Conservation (phyloP, 2,113 vertebrate species). For the Neolamprologus kungweensis region DNA sequence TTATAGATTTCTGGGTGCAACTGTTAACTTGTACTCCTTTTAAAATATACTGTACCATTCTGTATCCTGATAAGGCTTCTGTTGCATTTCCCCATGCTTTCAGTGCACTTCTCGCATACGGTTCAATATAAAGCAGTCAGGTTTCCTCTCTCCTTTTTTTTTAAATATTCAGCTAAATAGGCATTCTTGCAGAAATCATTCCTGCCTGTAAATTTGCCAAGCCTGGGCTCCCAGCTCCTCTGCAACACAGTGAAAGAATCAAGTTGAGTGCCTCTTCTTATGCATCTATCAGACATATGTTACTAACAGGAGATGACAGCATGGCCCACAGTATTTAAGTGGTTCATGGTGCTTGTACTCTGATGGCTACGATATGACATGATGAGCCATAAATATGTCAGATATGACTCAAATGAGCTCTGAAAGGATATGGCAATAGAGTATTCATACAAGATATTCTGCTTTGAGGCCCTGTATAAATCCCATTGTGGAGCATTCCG, state of each 20-base stretch:
- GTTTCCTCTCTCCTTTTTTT: not conserved
- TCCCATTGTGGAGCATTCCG: slow-evolving; percentile 34
- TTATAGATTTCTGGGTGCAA: slow-evolving; percentile 58
- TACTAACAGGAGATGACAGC: slow-evolving; percentile 64
- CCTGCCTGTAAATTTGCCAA: not conserved
- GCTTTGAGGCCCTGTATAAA: slow-evolving; percentile 50
- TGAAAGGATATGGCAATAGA: slow-evolving; percentile 56
- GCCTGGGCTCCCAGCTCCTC: not conserved
- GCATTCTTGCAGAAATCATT: not conserved
- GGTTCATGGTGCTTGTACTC: slow-evolving; percentile 63
- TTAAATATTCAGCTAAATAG: not conserved
- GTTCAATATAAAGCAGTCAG: slow-evolving; percentile 7
- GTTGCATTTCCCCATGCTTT: slow-evolving; percentile 1
- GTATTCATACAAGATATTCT: slow-evolving; percentile 46
- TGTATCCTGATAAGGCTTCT: slow-evolving; percentile 6
- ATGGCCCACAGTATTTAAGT: slow-evolving; percentile 71
- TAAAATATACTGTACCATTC: slow-evolving; percentile 18
- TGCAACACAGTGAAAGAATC: slow-evolving; percentile 22
- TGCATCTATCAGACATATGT: slow-evolving; percentile 59
- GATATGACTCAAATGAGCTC: slow-evolving; percentile 64
- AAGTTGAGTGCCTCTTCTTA: slow-evolving; percentile 55
- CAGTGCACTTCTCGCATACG: not conserved
- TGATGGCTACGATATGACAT: slow-evolving; percentile 64
- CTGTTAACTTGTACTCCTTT: slow-evolving; percentile 47
- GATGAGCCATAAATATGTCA: slow-evolving; percentile 71